Evolutionary conservation across 2,113 vertebrate genomes (phyloP), one percentile per base, ranked within the genome.

Genomic region (Triplophysa siluroides): DNA sequence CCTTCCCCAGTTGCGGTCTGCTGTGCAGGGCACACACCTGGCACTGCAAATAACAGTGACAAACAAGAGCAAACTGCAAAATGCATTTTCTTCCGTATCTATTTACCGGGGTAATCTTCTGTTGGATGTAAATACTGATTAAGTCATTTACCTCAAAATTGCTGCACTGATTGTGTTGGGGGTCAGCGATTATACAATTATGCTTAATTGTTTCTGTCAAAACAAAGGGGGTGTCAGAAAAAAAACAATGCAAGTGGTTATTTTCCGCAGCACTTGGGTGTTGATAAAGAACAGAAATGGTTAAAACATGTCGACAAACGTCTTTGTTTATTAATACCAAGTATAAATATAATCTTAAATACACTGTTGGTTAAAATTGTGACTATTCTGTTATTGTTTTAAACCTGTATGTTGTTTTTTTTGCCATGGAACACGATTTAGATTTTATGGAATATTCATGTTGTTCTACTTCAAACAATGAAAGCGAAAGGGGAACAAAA

Each of bases 11-110:
- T 85, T 83, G 63, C 60, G 64, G 75, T 69, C 79, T 74, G 75
- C 86, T 90, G 90, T 90, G 33, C 33, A 7, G 29, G 67, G 70
- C 81, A 74, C 89, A 86, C 91, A 84, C 80, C 84, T 85, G 81
- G 81, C 69, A 43, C 81, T 77, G 85, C 82, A 88, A 89, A 88
- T 87, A 83, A 83, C 85, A 85, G 60, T 83, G 79, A 90, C 85
- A 74, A 88, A 89, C 88, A 87, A 88, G 84, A 87, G 81, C 86
- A 84, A 88, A 87, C 54, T 83, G 65, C 74, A 84, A 67, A 80
- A 62, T 66, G 64, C 45, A 73, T 78, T 78, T 85, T 76, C 76
- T 88, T 76, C 47, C 61, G 26, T 41, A 3, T 19, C 52, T 12
- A 58, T 58, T 41, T 16, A 66, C 24, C 64, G 41, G 45, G 9